Percentiles rank a stretch among this genome's conserved stretches.
Evolutionary conservation across 1,140 invertebrate genomes (phyloP).

Genomic region (Orussus abietinus): DNA sequence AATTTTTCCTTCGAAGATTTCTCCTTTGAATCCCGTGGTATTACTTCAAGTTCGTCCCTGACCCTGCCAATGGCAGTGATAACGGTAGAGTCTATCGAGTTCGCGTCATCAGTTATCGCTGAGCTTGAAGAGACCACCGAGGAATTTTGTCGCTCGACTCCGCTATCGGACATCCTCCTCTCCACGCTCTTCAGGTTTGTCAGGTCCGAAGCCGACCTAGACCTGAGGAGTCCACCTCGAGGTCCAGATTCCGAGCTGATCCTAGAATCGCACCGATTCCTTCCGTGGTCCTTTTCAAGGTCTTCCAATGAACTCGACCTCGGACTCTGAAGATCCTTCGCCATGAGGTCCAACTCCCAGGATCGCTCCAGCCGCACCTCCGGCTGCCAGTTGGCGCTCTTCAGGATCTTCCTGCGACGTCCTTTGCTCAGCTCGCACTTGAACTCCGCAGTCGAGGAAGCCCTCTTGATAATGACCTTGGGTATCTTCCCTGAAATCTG

Average conservation of each 20-base stretch:
- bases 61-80: too few species aligned
- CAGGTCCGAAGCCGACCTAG: conserved; percentile 28
- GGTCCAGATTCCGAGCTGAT: conserved; percentile 13
- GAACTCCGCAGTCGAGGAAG: conserved; percentile 45
- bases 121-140: not conserved
- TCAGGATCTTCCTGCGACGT: conserved; percentile 28
- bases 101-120: not conserved
- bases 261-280: conserved; percentile 4
- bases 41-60: too few species aligned
- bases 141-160: conserved; percentile 2
- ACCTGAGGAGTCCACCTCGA: conserved; percentile 19
- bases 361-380: conserved; percentile 44
- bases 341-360: conserved; percentile 43
- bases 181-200: conserved; percentile 26
- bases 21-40: not conserved
- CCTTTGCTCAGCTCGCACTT: conserved; percentile 49
- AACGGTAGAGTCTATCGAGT: too few species aligned
- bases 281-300: conserved; percentile 10
- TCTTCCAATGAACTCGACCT: conserved; percentile 26
- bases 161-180: conserved; percentile 29
- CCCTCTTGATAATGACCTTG: conserved; percentile 49
- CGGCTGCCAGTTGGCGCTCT: conserved; percentile 39
- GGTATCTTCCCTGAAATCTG: conserved; percentile 37
- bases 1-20: not conserved
- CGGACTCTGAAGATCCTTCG: conserved; percentile 38